These are phyloP conservation scores for Todus mexicanus DNA, from an alignment of 2,797 vertebrate species.

Conservation along the genomic window DNA sequence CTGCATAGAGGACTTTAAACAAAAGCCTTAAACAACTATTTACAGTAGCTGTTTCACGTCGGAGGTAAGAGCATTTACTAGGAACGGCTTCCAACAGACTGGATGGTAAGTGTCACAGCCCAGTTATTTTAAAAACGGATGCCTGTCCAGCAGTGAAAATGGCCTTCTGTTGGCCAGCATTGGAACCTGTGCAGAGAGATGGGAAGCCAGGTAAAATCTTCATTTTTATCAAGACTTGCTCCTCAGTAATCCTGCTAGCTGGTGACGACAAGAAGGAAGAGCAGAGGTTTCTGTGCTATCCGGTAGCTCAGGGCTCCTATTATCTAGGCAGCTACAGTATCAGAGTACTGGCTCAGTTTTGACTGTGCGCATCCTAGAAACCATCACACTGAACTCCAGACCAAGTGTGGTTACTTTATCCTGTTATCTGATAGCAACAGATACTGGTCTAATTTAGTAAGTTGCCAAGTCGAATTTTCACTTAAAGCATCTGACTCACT, in stretches of 20 bases:
- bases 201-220: not conserved
- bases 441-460: not conserved
- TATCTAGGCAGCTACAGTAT: not conserved
- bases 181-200: not conserved
- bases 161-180: not conserved
- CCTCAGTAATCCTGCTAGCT: not conserved
- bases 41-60: not conserved
- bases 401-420: not conserved
- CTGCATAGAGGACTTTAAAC: not conserved
- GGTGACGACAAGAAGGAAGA: not conserved
- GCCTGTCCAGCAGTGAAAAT: not conserved
- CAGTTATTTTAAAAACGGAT: not conserved
- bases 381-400: not conserved
- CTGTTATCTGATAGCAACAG: not conserved
- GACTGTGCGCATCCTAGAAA: not conserved
- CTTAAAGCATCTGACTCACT: not conserved
- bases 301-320: not conserved
- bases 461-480: not conserved
- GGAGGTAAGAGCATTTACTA: not conserved
- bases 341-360: not conserved
- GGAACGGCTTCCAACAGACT: not conserved
- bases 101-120: not conserved
- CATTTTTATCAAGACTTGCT: not conserved
- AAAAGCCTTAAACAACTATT: not conserved
- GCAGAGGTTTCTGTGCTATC: too few relatives aligned